Evolutionary conservation across 2,113 vertebrate species (phyloP).

Genomic region (Upupa epops): DNA sequence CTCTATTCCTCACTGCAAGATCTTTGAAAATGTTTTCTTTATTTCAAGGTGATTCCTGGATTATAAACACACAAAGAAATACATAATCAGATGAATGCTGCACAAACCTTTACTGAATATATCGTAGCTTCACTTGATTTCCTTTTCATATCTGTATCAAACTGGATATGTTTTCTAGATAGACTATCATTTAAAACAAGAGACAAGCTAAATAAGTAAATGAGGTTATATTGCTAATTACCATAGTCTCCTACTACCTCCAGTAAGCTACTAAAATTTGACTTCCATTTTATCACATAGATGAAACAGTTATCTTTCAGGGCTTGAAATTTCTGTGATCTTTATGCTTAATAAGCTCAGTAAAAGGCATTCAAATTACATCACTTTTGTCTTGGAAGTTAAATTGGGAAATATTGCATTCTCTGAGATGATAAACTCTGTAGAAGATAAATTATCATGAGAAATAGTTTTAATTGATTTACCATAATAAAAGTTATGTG

Average conservation of each 20-base stretch:
- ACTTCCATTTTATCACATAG: slow-evolving; percentile 81
- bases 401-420: slow-evolving; percentile 85
- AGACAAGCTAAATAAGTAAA: slow-evolving; percentile 75
- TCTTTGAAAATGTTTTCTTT: slow-evolving; percentile 17
- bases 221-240: slow-evolving; percentile 83
- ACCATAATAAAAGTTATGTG: slow-evolving; percentile 85
- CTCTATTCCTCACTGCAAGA: not conserved
- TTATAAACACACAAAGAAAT: slow-evolving; percentile 4
- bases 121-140: slow-evolving; percentile 49
- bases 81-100: not conserved
- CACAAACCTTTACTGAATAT: slow-evolving; percentile 28
- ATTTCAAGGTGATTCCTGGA: slow-evolving; percentile 38
- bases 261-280: slow-evolving; percentile 72
- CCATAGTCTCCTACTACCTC: slow-evolving; percentile 77
- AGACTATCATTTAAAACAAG: slow-evolving; percentile 70
- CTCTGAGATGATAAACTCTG: slow-evolving; percentile 82
- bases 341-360: slow-evolving; percentile 85
- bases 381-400: slow-evolving; percentile 83
- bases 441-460: slow-evolving; percentile 86
- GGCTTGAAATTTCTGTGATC: slow-evolving; percentile 85
- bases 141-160: slow-evolving; percentile 73
- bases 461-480: slow-evolving; percentile 88
- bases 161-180: slow-evolving; percentile 63
- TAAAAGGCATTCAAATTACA: slow-evolving; percentile 84
- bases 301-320: slow-evolving; percentile 86